These are phyloP conservation scores for Sander lucioperca DNA, from an alignment of 2,113 vertebrate species.

Conservation along the genomic window DNA sequence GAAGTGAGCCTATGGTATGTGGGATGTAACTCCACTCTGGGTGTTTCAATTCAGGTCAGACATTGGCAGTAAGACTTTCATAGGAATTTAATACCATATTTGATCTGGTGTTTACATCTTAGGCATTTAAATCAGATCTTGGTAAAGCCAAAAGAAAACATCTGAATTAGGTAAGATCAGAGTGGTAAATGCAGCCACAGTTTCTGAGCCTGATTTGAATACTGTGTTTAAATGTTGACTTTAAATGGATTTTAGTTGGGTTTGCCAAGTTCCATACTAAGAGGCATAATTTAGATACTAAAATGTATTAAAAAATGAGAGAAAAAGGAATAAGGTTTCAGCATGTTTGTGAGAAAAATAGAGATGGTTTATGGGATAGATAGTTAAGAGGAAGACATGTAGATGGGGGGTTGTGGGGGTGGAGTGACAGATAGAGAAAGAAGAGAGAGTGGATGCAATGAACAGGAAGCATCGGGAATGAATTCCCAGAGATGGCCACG, in stretches of 20 bases:
- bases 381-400: slow-evolving; percentile 42
- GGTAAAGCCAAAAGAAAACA: neutral
- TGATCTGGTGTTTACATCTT: neutral
- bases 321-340: neutral
- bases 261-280: neutral
- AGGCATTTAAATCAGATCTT: slow-evolving; percentile 6
- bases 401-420: slow-evolving; percentile 28
- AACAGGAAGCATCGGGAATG: slow-evolving; percentile 80
- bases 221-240: neutral
- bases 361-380: slow-evolving; percentile 29
- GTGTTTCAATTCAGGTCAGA: slow-evolving; percentile 38
- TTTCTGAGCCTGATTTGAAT: neutral
- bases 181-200: neutral
- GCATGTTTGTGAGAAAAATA: slow-evolving; percentile 22
- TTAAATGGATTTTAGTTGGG: neutral
- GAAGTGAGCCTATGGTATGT: neutral
- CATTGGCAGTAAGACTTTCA: neutral
- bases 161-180: neutral
- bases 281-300: neutral
- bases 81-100: neutral
- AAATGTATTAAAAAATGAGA: neutral
- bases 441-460: slow-evolving; percentile 64
- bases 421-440: slow-evolving; percentile 57
- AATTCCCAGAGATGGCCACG: slow-evolving; percentile 81
- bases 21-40: neutral